Base-by-base conservation (phyloP, 2,797 vertebrate species). In the Gymnoscopelus microlampas region DNA sequence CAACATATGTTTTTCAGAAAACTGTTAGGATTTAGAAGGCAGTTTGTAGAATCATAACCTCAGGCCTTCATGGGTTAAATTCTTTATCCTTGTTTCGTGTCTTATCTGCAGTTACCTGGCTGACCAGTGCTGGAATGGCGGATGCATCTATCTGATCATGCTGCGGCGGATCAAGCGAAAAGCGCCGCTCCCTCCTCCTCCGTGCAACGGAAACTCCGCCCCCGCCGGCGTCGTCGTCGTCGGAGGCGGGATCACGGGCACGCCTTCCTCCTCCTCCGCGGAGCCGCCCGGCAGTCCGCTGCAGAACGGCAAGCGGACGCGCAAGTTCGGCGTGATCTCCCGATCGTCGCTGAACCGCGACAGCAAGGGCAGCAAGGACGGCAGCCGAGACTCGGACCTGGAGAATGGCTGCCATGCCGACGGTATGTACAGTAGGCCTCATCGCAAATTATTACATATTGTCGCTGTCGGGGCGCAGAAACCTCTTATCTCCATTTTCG, bases 41-140 rank as follows among this genome's bases (percentile, higher is more conserved):
- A 5, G 3, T 5, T 7, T 35, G 39, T 39, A 39, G 39, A 39
- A 9, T 9, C 39, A 9, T 6, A 19, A 19, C 39, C 39, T 39
- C 39, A 39, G 39, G 39, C 8, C 39, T 8, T 35, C 19, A 32
- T 32, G 29, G 29, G 29, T 5, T 6, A 35, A 35, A 35, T 6
- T 35, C 5, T 35, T 19, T 35, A 3, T 10, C 9, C 39, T 9
- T 10, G 2, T 10, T 0, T 10, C 0, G 1, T 44, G 39, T 44
- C 32, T 71, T 49, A 19, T 77, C 72, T 77, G 44, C 91, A 99
- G 98, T 91, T 98, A 98, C 90, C 91, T 99, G 91, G 96, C 96
- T 29, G 95, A 98, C 79, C 98, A 98, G 95, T 98, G 98, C 94
- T 99, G 98, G 98, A 95, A 95, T 92, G 96, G 96, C 79, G 98